Evolutionary conservation across 2,888 invertebrate genomes (phyloP), one percentile per base, ranked within the genome.

Genomic region (Adela reaumurella): DNA sequence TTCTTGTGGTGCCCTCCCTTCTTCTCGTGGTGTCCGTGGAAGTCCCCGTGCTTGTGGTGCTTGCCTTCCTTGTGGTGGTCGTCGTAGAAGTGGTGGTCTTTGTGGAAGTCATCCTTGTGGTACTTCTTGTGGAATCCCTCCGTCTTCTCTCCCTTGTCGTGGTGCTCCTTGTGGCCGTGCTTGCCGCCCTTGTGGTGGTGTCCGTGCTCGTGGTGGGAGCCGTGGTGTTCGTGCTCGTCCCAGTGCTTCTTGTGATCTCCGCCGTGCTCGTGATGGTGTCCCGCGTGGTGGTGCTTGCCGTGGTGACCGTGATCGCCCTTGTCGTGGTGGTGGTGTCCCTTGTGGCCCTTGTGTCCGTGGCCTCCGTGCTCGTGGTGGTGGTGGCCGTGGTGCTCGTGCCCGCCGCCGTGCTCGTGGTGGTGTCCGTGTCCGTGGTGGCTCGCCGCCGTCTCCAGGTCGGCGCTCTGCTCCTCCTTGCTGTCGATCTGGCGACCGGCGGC

Each of bases 1-100:
- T 92, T 90, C 76, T 90, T 89, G 72, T 90, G 89, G 56, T 85
- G 85, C 19, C 88, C 90, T 52, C 85, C 86, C 58, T 91, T 86
- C 57, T 83, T 84, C 51, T 86, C 87, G 60, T 91, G 86, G 58
- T 87, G 87, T 50, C 85, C 85, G 64, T 91, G 87, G 63, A 87
- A 86, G 59, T 88, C 84, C 6, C 85, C 89, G 60, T 89, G 86
- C 63, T 92, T 92, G 66, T 87, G 85, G 67, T 92, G 90, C 60
- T 90, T 87, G 51, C 92, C 92, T 44, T 88, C 89, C 62, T 91
- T 85, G 67, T 92, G 89, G 63, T 86, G 86, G 60, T 92, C 90
- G 62, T 92, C 92, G 65, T 92, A 92, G 82, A 92, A 92, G 78
- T 91, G 90, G 64, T 91, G 90, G 61, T 90, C 88, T 74, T 92